phyloP scores from a whole-genome alignment of 2,888 invertebrate species.

The Miltochrista miniata region DNA sequence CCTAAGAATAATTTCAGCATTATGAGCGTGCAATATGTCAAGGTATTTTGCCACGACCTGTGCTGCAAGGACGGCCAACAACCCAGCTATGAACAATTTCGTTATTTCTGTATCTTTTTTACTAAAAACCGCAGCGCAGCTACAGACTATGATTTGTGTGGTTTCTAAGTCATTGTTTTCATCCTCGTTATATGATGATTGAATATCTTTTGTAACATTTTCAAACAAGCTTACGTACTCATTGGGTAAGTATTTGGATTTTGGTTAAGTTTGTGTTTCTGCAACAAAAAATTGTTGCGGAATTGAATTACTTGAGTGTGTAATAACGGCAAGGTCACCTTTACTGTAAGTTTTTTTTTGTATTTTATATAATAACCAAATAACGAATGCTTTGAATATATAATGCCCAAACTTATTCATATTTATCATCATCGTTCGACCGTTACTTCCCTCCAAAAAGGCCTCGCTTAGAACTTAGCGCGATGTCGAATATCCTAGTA shows the following conservation, averaged over 20 bases:
- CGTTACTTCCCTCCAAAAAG: no score
- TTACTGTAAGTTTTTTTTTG: neutral
- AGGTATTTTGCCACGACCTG: constrained; percentile 14
- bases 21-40: constrained; percentile 7
- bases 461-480: no score
- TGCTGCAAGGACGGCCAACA: constrained; percentile 36
- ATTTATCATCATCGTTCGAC: neutral
- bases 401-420: neutral
- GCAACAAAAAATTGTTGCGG: constrained; percentile 13
- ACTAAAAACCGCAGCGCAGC: constrained; percentile 19
- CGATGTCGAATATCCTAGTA: no score
- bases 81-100: constrained; percentile 23
- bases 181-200: constrained; percentile 6
- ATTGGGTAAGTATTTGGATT: neutral
- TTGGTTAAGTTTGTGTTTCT: neutral
- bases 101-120: constrained; percentile 18
- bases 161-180: constrained; percentile 9
- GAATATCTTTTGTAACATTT: constrained; percentile 1
- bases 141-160: constrained; percentile 13
- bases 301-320: neutral
- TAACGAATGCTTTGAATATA: neutral
- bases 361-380: neutral
- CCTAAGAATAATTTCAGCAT: no score
- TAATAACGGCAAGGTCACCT: neutral
- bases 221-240: neutral